Percentiles rank a stretch among this genome's conserved stretches.
phyloP scores from a whole-genome alignment of 2,888 invertebrate genomes.

The Abrostola tripartita region DNA sequence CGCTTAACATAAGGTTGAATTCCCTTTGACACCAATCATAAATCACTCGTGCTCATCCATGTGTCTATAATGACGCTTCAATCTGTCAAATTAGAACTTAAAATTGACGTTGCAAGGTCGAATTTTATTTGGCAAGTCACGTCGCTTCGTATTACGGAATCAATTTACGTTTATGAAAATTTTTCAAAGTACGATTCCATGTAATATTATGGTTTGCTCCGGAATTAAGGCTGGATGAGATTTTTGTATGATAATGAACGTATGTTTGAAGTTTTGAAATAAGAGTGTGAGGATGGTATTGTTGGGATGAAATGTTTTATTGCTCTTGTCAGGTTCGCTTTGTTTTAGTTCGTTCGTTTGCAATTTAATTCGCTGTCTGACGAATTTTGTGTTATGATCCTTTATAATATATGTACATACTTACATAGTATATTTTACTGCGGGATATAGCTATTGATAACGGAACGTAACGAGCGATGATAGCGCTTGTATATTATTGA shows the following conservation, averaged over 20 bases:
- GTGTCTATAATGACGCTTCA: conserved; percentile 68
- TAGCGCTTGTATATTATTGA: too few relatives aligned
- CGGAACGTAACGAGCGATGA: too few relatives aligned
- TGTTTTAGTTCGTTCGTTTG: conserved; percentile 4
- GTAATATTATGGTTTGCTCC: conserved; percentile 67
- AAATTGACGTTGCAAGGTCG: conserved; percentile 58
- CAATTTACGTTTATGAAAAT: conserved; percentile 75
- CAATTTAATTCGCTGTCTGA: background rate
- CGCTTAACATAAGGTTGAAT: conserved; percentile 60
- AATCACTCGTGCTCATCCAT: conserved; percentile 77
- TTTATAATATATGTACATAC: too few relatives aligned
- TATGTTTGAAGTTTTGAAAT: conserved; percentile 34
- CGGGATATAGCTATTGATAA: too few relatives aligned
- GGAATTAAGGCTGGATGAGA: conserved; percentile 56
- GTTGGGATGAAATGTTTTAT: conserved; percentile 12
- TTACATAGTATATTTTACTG: too few relatives aligned
- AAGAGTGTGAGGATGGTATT: conserved; percentile 36
- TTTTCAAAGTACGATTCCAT: conserved; percentile 75
- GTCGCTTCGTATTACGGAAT: conserved; percentile 62
- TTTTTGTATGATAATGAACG: conserved; percentile 56
- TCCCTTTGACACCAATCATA: conserved; percentile 58
- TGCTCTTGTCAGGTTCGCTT: conserved; percentile 9
- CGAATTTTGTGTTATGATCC: background rate
- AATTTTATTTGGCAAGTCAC: conserved; percentile 50
- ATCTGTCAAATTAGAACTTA: conserved; percentile 66